Evolutionary conservation across 2,888 invertebrate genomes (phyloP).

Genomic region (Andricus quercusramuli): DNA sequence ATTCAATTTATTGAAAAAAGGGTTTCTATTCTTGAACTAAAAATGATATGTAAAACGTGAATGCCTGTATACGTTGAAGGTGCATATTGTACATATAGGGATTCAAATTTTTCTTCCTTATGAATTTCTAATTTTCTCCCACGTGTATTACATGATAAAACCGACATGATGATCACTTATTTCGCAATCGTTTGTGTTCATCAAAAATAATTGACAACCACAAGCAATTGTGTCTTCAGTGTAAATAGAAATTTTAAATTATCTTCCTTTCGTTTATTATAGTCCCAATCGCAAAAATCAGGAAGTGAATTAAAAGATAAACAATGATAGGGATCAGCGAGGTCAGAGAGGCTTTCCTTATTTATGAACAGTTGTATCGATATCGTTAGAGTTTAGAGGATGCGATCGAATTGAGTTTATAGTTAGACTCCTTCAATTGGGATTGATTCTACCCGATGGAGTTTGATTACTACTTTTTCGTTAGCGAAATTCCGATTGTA

Average conservation of each 20-base stretch:
- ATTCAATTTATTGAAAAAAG: too few relatives aligned
- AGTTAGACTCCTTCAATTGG: background rate
- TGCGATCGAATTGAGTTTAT: background rate
- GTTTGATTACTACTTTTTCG: slow-evolving; percentile 20
- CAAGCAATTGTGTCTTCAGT: background rate
- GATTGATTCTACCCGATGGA: background rate
- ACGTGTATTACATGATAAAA: too few relatives aligned
- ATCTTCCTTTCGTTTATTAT: background rate
- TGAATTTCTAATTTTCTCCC: too few relatives aligned
- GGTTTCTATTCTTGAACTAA: too few relatives aligned
- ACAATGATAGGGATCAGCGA: background rate
- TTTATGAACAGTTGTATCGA: background rate
- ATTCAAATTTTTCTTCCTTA: too few relatives aligned
- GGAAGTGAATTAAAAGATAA: background rate
- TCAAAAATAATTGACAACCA: background rate
- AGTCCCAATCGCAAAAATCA: background rate
- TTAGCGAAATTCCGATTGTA: slow-evolving; percentile 19
- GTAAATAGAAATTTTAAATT: background rate
- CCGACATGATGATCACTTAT: too few relatives aligned
- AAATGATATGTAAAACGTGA: too few relatives aligned
- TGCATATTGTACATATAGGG: too few relatives aligned
- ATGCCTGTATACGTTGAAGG: too few relatives aligned
- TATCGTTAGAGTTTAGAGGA: background rate
- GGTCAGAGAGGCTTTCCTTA: background rate
- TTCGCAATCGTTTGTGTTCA: too few relatives aligned